Conservation (phyloP, 2,888 invertebrate genomes). For the Andrena bucephala region DNA sequence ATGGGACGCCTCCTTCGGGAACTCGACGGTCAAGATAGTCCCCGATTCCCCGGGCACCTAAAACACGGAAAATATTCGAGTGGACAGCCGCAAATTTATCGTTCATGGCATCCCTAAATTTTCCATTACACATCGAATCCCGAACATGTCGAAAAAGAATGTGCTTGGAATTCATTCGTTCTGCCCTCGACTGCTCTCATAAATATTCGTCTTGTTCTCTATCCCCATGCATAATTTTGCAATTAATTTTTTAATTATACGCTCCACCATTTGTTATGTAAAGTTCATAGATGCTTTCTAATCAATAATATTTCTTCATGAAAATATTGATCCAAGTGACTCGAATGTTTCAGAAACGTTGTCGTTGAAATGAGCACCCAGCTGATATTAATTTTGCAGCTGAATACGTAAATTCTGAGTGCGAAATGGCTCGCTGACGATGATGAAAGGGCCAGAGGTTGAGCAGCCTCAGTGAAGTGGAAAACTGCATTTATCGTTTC, state of each 20-base stretch:
- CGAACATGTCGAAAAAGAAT: constrained; percentile 74
- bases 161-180: constrained; percentile 75
- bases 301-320: no score
- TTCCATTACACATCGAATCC: constrained; percentile 83
- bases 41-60: constrained; percentile 81
- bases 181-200: constrained; percentile 30
- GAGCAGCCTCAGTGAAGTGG: constrained; percentile 60
- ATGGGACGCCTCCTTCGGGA: constrained; percentile 81
- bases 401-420: constrained; percentile 20
- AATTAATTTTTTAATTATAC: not conserved
- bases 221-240: not conserved
- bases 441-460: constrained; percentile 15
- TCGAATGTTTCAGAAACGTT: not conserved
- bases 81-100: constrained; percentile 85
- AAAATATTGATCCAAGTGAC: no score
- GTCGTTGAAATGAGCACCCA: not conserved
- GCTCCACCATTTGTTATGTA: no score
- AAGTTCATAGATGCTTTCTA: no score
- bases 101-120: constrained; percentile 83
- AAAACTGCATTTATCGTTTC: constrained; percentile 80
- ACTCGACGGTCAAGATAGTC: constrained; percentile 83
- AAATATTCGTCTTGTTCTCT: constrained; percentile 31
- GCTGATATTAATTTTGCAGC: constrained; percentile 15
- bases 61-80: constrained; percentile 85
- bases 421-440: constrained; percentile 3